A percentile compares a stretch with the other conserved stretches of the same genome.
These are phyloP conservation scores for Aporophyla nigra DNA, from an alignment of 2,888 invertebrate genomes.

Conservation along the genomic window DNA sequence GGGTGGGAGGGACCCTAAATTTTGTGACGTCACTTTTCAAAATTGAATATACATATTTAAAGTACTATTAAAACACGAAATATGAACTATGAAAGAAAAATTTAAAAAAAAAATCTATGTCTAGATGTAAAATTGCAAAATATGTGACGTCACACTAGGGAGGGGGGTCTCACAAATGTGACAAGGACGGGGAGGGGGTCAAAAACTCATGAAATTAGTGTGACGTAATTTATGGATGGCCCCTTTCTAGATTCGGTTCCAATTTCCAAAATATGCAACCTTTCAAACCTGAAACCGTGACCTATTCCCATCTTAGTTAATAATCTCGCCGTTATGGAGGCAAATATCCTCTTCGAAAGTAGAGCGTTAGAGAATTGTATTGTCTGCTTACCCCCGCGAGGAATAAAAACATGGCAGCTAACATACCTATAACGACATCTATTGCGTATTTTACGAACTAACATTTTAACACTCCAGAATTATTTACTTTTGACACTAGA, in stretches of 20 bases:
- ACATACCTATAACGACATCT: slow-evolving; percentile 33
- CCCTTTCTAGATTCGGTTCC: not conserved
- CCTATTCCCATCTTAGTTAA: not conserved
- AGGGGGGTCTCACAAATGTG: no score
- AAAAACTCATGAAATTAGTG: no score
- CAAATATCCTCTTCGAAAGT: not conserved
- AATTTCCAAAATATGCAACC: not conserved
- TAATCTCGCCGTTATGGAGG: not conserved
- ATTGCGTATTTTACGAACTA: slow-evolving; percentile 1
- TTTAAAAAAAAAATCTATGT: no score
- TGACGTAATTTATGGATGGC: no score
- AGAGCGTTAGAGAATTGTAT: not conserved
- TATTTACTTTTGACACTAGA: slow-evolving; percentile 12
- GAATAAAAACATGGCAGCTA: not conserved
- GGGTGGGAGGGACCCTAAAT: no score
- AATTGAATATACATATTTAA: no score
- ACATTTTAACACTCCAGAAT: not conserved
- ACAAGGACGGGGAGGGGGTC: no score
- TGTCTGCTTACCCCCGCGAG: slow-evolving; percentile 22
- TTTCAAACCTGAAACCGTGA: not conserved
- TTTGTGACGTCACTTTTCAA: no score
- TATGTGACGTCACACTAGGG: no score
- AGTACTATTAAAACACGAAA: no score
- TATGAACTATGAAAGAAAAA: no score
- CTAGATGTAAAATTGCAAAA: no score